A percentile compares a stretch with the other conserved stretches of the same genome.
These are phyloP conservation scores for Diorhabda sublineata DNA, from an alignment of 1,140 invertebrate species.

Conservation along the genomic window DNA sequence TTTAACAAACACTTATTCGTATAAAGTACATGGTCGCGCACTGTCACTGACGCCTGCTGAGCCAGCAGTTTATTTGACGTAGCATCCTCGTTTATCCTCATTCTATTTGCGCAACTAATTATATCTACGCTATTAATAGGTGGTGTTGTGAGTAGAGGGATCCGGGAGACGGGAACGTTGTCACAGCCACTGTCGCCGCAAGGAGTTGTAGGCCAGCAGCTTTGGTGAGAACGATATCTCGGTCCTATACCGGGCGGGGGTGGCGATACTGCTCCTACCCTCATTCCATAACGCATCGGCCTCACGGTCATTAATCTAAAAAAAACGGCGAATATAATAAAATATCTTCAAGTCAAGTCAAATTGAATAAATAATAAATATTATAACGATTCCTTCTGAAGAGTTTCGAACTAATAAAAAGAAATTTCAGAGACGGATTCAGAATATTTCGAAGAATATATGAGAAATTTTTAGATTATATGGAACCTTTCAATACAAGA, in stretches of 20 bases:
- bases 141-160: constrained; percentile 38
- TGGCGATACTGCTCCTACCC: constrained; percentile 49
- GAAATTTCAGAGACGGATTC: no score
- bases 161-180: constrained; percentile 32
- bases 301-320: constrained; percentile 55
- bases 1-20: constrained; percentile 36
- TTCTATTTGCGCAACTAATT: constrained; percentile 47
- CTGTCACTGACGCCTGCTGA: constrained; percentile 30
- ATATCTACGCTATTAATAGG: constrained; percentile 48
- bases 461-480: no score
- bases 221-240: constrained; percentile 41
- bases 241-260: constrained; percentile 45
- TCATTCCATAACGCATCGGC: constrained; percentile 56
- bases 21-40: constrained; percentile 37
- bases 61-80: constrained; percentile 48
- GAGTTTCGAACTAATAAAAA: no score
- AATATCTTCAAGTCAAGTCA: neutral
- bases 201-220: constrained; percentile 40
- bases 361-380: neutral
- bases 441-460: no score
- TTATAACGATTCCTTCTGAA: no score
- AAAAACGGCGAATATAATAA: neutral
- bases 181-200: constrained; percentile 33
- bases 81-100: constrained; percentile 49
- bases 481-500: no score